Conservation (phyloP, 2,797 vertebrate genomes). For the Acanthornis magna region DNA sequence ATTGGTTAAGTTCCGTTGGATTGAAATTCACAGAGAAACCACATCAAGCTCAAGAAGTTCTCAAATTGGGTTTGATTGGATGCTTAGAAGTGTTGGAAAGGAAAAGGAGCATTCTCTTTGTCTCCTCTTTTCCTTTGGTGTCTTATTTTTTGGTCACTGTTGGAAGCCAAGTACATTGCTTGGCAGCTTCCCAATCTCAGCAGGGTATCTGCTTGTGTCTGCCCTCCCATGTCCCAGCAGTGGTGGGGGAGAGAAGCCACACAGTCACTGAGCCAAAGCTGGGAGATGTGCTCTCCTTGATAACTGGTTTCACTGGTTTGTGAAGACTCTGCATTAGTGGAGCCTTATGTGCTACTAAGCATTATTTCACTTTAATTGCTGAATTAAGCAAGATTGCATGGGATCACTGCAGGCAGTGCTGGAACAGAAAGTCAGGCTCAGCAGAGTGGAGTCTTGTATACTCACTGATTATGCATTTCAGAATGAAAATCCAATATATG, state of each 20-base stretch:
- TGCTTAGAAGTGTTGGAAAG: background rate
- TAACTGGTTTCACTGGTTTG: background rate
- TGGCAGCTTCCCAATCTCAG: background rate
- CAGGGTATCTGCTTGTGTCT: background rate
- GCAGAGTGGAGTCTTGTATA: background rate
- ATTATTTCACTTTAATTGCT: background rate
- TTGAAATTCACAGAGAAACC: background rate
- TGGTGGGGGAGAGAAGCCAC: background rate
- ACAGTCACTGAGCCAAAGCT: background rate
- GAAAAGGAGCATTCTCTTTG: background rate
- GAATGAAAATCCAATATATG: background rate
- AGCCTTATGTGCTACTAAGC: background rate
- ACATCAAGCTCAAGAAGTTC: background rate
- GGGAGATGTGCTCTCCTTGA: background rate
- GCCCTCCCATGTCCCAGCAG: background rate
- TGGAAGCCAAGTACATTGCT: background rate
- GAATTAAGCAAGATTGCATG: background rate
- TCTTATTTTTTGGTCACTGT: background rate
- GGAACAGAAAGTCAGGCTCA: background rate
- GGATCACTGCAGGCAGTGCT: background rate
- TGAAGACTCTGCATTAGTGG: background rate
- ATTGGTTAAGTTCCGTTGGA: background rate
- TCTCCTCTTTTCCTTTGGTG: background rate
- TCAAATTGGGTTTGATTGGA: background rate
- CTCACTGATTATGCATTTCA: background rate